phyloP scores from a whole-genome alignment of 2,888 invertebrate genomes.

The Thelaira solivaga region DNA sequence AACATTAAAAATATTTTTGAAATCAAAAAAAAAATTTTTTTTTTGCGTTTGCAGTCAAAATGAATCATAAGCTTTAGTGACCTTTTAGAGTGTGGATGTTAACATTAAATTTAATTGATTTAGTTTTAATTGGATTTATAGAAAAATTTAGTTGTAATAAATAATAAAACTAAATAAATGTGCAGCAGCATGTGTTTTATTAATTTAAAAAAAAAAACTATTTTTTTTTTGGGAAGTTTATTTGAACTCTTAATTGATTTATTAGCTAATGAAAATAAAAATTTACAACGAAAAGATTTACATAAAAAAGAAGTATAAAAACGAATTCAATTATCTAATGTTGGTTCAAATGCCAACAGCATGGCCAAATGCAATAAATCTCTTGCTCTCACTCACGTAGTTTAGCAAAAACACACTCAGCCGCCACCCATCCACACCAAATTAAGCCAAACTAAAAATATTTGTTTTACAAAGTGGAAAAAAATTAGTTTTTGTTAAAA shows the following conservation, averaged over 20 bases:
- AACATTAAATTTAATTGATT: not conserved
- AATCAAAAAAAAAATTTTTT: not conserved
- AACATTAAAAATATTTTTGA: too few species aligned
- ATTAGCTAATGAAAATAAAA: not conserved
- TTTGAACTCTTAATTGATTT: constrained; percentile 30
- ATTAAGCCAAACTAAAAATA: not conserved
- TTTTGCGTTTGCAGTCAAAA: not conserved
- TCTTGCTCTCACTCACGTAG: too few species aligned
- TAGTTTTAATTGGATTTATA: not conserved
- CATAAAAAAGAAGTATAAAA: not conserved
- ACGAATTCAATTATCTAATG: constrained; percentile 43
- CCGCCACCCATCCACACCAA: too few species aligned
- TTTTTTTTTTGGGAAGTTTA: constrained; percentile 3
- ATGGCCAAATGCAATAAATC: constrained; percentile 57
- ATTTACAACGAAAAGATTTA: constrained; percentile 11
- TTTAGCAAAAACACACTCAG: not conserved
- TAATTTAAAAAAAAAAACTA: not conserved
- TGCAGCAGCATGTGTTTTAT: not conserved
- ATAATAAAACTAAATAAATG: not conserved
- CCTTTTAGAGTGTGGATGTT: not conserved
- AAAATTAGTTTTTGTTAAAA: not conserved
- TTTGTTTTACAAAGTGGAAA: not conserved
- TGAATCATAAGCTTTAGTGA: not conserved
- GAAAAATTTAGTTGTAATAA: not conserved
- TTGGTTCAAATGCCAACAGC: constrained; percentile 63